Conservation (phyloP, 1,140 invertebrate species). For the Pseudachorutes palmiensis region DNA sequence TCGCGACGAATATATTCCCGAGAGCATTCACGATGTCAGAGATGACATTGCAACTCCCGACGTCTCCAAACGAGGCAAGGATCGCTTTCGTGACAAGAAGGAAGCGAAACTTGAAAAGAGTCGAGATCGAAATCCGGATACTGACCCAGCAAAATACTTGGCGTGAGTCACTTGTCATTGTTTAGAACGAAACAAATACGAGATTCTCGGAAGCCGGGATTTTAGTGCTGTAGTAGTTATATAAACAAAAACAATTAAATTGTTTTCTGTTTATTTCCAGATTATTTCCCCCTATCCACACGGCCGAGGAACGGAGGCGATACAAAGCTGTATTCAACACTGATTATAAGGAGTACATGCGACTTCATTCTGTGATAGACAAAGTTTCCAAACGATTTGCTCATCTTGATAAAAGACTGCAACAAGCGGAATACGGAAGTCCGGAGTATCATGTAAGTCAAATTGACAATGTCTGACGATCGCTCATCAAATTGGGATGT, state of each 20-base stretch:
- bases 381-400: conserved; percentile 67
- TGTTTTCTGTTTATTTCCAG: conserved; percentile 46
- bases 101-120: background rate
- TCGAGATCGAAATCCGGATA: background rate
- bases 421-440: conserved; percentile 47
- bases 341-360: conserved; percentile 73
- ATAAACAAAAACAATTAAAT: too few species aligned
- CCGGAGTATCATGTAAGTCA: conserved; percentile 48
- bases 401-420: conserved; percentile 58
- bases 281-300: conserved; percentile 66
- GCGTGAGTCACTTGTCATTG: background rate
- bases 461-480: conserved; percentile 12
- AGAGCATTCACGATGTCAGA: background rate
- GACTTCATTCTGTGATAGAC: conserved; percentile 64
- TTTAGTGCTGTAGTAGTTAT: background rate
- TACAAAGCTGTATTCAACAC: conserved; percentile 83
- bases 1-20: background rate
- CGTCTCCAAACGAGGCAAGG: background rate
- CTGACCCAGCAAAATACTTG: background rate
- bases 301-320: conserved; percentile 61
- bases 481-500: background rate
- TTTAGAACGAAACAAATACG: background rate
- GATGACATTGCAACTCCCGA: background rate
- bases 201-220: background rate
- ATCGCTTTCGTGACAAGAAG: conserved; percentile 3